Percentiles rank a stretch among this genome's conserved stretches.
These are phyloP conservation scores for Drosophila subsilvestris DNA, from an alignment of 2,888 invertebrate species.

Conservation along the genomic window DNA sequence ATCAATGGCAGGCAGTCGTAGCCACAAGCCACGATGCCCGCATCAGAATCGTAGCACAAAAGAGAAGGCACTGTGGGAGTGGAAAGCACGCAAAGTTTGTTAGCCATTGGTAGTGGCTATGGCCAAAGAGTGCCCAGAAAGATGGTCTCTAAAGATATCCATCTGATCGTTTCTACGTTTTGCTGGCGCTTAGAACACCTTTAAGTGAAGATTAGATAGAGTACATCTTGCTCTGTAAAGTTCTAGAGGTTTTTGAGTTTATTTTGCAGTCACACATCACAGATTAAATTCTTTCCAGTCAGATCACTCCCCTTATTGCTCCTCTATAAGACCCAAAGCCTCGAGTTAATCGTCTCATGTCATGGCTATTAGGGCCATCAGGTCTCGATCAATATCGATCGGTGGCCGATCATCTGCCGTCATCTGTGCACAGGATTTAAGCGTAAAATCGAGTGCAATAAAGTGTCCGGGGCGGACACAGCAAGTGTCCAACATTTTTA, in stretches of 20 bases:
- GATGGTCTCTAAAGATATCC: not conserved
- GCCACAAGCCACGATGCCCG: conserved; percentile 11
- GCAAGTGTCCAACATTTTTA: conserved; percentile 67
- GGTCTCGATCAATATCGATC: conserved; percentile 36
- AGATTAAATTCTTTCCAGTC: conserved; percentile 4
- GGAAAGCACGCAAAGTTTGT: conserved; percentile 41
- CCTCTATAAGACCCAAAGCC: conserved; percentile 31
- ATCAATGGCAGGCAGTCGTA: conserved; percentile 66
- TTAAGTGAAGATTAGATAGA: too few species aligned
- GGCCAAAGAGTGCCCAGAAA: conserved; percentile 9
- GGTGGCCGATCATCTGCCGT: conserved; percentile 33
- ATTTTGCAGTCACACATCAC: not conserved
- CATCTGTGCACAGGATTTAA: conserved; percentile 42
- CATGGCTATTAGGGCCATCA: conserved; percentile 67
- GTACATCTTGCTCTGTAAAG: too few species aligned
- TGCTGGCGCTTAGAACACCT: not conserved
- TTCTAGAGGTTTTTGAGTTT: not conserved
- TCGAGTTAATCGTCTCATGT: conserved; percentile 68
- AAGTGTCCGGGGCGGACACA: conserved; percentile 48
- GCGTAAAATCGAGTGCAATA: conserved; percentile 79
- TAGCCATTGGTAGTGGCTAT: conserved; percentile 31
- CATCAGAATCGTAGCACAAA: conserved; percentile 46
- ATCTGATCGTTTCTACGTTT: not conserved
- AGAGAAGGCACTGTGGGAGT: conserved; percentile 36
- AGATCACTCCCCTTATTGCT: conserved; percentile 1